Percentiles rank a stretch among this genome's conserved stretches.
phyloP scores from a whole-genome alignment of 2,113 vertebrate genomes.

The Pluvialis apricaria region DNA sequence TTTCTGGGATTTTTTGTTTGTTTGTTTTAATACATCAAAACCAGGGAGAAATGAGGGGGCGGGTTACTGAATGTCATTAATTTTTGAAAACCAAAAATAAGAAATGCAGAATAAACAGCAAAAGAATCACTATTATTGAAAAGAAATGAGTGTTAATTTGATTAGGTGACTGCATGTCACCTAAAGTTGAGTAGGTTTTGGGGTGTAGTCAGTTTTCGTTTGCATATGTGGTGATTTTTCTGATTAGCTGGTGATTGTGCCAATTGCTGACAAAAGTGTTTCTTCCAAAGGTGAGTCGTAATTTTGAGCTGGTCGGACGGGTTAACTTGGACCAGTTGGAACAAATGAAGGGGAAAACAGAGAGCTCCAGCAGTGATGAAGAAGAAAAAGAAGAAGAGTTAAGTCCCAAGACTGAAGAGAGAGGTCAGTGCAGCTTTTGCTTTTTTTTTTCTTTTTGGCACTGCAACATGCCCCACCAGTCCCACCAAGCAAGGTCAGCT shows the following conservation, averaged over 20 bases:
- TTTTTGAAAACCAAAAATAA: not conserved
- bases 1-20: not conserved
- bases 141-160: not conserved
- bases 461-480: not conserved
- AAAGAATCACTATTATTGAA: not conserved
- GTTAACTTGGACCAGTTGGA: slow-evolving; percentile 97
- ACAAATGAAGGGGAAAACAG: slow-evolving; percentile 86
- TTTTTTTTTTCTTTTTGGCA: not conserved
- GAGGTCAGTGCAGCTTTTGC: slow-evolving; percentile 65
- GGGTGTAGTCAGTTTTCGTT: rapidly evolving
- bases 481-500: not conserved
- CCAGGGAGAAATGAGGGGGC: not conserved
- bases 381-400: slow-evolving; percentile 81
- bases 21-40: not conserved
- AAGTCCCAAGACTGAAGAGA: slow-evolving; percentile 71
- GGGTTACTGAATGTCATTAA: not conserved
- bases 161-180: not conserved
- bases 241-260: not conserved
- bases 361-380: slow-evolving; percentile 83
- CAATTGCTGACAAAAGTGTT: not conserved
- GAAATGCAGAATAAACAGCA: not conserved
- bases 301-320: slow-evolving; percentile 95
- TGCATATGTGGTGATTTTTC: not conserved
- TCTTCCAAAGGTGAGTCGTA: slow-evolving; percentile 88
- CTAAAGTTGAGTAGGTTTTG: not conserved